Conservation (phyloP, 2,888 invertebrate genomes). For the Watsonalla cultraria region DNA sequence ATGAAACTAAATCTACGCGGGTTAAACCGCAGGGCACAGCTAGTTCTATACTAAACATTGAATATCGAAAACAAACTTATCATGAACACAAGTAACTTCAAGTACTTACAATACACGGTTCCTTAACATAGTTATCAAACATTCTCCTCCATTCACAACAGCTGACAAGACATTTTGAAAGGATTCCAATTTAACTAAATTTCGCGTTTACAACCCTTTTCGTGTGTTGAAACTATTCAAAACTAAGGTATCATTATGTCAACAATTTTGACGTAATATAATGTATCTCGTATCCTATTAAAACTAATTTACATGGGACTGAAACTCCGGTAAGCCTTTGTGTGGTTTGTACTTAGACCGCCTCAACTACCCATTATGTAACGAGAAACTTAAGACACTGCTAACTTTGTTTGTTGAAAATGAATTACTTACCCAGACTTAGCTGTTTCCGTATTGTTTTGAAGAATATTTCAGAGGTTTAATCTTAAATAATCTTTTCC, state of each 20-base stretch:
- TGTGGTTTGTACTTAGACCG: slow-evolving; percentile 4
- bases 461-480: too few relatives aligned
- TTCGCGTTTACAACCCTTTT: background rate
- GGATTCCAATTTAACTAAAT: too few relatives aligned
- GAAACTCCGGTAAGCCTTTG: slow-evolving; percentile 10
- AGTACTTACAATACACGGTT: too few relatives aligned
- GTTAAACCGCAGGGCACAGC: too few relatives aligned
- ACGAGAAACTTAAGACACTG: slow-evolving; percentile 10
- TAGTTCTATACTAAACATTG: too few relatives aligned
- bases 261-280: slow-evolving; percentile 1
- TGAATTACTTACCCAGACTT: background rate
- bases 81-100: too few relatives aligned
- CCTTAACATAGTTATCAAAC: too few relatives aligned
- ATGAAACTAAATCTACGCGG: too few relatives aligned
- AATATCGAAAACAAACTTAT: too few relatives aligned
- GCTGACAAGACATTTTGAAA: too few relatives aligned
- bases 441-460: background rate
- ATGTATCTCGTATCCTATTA: slow-evolving; percentile 8
- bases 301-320: slow-evolving; percentile 15
- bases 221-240: background rate
- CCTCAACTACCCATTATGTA: slow-evolving; percentile 14
- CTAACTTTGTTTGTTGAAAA: slow-evolving; percentile 2
- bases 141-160: too few relatives aligned
- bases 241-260: background rate
- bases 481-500: too few relatives aligned